A percentile compares a stretch with the other conserved stretches of the same genome.
phyloP scores from a whole-genome alignment of 2,113 vertebrate genomes.

The Corvus cornix region DNA sequence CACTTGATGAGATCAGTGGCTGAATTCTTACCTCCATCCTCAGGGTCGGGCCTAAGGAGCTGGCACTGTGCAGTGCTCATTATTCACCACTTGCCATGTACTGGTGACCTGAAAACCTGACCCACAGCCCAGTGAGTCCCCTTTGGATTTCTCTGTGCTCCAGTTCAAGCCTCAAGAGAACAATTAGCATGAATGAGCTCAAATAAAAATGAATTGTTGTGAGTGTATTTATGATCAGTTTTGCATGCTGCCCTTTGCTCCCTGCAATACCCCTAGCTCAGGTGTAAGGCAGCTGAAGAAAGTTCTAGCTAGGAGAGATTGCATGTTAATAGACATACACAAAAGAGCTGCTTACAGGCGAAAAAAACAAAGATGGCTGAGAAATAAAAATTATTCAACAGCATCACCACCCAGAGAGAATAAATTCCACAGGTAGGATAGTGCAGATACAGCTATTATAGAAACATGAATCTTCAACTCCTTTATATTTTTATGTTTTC shows the following conservation, averaged over 20 bases:
- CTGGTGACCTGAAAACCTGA: constrained; percentile 20
- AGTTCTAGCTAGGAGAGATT: not conserved
- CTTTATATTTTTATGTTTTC: not conserved
- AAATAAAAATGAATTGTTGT: not conserved
- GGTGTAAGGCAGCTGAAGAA: not conserved
- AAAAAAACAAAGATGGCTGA: not conserved
- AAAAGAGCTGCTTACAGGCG: not conserved
- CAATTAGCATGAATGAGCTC: not conserved
- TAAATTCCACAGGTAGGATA: not conserved
- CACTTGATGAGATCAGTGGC: not conserved
- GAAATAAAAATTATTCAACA: not conserved
- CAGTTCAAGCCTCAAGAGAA: not conserved
- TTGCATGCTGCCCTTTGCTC: not conserved
- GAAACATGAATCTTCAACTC: not conserved
- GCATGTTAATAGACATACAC: not conserved
- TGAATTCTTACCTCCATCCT: not conserved
- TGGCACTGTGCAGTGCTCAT: not conserved
- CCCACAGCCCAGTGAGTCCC: not conserved
- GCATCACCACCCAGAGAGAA: not conserved
- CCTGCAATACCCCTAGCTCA: not conserved
- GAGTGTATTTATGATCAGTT: not conserved
- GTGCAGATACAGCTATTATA: not conserved
- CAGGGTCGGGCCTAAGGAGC: not conserved
- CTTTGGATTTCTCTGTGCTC: not conserved
- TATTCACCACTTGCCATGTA: not conserved